Conservation (phyloP, 2,113 vertebrate genomes). For the Trinectes maculatus region DNA sequence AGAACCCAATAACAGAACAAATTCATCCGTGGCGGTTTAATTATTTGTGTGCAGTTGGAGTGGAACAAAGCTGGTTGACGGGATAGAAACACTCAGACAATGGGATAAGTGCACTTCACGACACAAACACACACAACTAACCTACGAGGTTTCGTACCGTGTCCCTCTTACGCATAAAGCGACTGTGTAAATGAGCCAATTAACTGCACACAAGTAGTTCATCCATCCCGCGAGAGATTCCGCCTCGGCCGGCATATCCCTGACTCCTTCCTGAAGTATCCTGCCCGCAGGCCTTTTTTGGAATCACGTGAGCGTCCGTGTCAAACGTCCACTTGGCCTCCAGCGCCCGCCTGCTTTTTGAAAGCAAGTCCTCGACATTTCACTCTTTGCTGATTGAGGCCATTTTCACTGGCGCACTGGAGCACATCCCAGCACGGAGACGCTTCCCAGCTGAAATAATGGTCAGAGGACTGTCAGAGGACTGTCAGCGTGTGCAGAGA, state of each 20-base stretch:
- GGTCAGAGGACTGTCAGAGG: conserved; percentile 33
- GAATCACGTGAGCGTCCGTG: conserved; percentile 6
- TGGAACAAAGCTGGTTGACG: conserved; percentile 63
- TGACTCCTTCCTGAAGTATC: too few relatives aligned
- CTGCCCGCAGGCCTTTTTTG: not conserved
- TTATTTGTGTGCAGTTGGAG: conserved; percentile 50
- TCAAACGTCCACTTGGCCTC: conserved; percentile 24
- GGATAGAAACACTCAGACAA: conserved; percentile 48
- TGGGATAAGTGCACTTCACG: conserved; percentile 23
- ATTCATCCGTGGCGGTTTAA: conserved; percentile 60
- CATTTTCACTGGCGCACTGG: conserved; percentile 25
- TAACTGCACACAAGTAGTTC: too few relatives aligned
- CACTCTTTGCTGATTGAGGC: conserved; percentile 15
- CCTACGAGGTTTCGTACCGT: not conserved
- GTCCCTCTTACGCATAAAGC: not conserved
- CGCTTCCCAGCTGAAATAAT: conserved; percentile 48
- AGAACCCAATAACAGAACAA: conserved; percentile 57
- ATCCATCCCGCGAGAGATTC: too few relatives aligned
- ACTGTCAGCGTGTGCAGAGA: conserved; percentile 35
- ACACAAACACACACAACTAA: conserved; percentile 3
- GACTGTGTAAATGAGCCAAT: too few relatives aligned
- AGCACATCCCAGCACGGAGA: conserved; percentile 20
- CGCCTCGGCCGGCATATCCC: too few relatives aligned
- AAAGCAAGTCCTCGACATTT: conserved; percentile 26
- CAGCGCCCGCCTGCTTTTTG: not conserved